Base-by-base conservation (phyloP, 2,888 invertebrate genomes). In the Chrysopilus asiliformis region DNA sequence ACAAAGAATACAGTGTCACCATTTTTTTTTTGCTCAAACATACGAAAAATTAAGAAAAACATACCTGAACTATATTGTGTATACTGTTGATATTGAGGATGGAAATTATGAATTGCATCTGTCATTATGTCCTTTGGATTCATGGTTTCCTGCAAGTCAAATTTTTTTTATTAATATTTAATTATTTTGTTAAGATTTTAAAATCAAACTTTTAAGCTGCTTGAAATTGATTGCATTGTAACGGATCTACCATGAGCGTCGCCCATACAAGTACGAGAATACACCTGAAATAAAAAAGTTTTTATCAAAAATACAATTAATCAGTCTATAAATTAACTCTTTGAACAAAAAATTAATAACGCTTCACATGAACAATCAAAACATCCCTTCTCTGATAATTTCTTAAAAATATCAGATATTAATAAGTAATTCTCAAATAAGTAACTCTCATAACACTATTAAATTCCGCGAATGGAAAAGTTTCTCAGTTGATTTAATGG, bases 81-180 rank as follows among this genome's bases (percentile, higher is more conserved):
- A 67, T 98, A 98, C 65, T 98, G 97, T 65, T 98, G 97, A 68
- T 98, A 98, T 64, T 98, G 94, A 36, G 98, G 98, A 72, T 99
- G 98, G 76, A 97, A 97, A 69, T 97, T 97, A 67, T 97, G 95
- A 68, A 95, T 94, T 59, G 94, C 94, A 66, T 95, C 98, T 55
- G 95, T 95, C 94, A 98, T 95, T 64, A 98, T 98, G 69, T 99
- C 98, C 72, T 89, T 87, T 40, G 91, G 91, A 68, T 91, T 91
- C 86, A 91, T 91, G 19, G 91, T 91, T 76, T 91, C 91, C 87
- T 89, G 60, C n/a, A n/a, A n/a, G n/a, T 22, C 10, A 8, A 8
- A 22, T 22, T 22, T 22, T 22, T 22, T 22, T 22, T 10, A 22
- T 8, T 7, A 10, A 22, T 22, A 22, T 8, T 22, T 22, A 22